These are phyloP conservation scores for Leuctra nigra DNA, from an alignment of 2,888 invertebrate species.

Conservation along the genomic window DNA sequence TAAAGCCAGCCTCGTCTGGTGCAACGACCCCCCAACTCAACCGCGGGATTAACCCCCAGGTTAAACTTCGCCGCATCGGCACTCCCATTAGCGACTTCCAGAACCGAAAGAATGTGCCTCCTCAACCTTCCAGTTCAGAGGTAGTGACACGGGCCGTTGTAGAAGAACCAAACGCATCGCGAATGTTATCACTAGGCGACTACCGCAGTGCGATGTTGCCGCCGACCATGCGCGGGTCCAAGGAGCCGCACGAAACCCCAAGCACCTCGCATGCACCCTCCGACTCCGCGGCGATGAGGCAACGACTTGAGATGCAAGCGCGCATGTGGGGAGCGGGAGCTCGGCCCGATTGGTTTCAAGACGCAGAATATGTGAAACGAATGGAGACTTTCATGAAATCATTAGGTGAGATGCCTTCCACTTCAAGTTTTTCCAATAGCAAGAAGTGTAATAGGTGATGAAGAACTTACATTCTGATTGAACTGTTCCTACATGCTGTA, in stretches of 20 bases:
- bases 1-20: not conserved
- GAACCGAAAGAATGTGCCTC: not conserved
- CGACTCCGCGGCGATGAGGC: constrained; percentile 14
- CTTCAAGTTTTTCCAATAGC: no score
- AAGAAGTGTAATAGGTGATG: no score
- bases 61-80: not conserved
- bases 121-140: not conserved
- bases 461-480: no score
- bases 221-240: not conserved
- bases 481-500: no score
- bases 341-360: constrained; percentile 13
- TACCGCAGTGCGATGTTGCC: not conserved
- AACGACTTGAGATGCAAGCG: constrained; percentile 24
- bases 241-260: not conserved
- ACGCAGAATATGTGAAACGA: constrained; percentile 8
- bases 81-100: not conserved
- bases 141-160: not conserved
- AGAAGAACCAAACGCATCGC: not conserved
- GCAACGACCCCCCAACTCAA: not conserved
- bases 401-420: no score
- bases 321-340: constrained; percentile 12
- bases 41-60: not conserved
- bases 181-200: not conserved
- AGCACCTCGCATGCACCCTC: not conserved
- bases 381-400: constrained; percentile 22